Evolutionary conservation across 2,888 invertebrate genomes (phyloP).

Genomic region (Drosophila borealis): DNA sequence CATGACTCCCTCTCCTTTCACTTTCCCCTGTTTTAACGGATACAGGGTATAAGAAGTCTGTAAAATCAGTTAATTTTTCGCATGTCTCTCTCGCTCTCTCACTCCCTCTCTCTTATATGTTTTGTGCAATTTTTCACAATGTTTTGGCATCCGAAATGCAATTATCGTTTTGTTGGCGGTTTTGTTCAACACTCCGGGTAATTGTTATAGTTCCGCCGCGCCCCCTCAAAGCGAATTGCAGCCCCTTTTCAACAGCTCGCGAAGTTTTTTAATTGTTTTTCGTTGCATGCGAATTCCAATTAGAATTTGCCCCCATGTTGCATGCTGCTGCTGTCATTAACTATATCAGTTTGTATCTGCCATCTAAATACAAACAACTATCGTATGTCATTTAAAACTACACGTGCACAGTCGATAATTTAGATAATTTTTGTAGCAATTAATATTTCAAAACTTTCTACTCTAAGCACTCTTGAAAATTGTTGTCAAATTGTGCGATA

Average conservation of each 20-base stretch:
- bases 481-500: not conserved
- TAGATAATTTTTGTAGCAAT: slow-evolving; percentile 4
- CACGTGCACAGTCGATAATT: slow-evolving; percentile 5
- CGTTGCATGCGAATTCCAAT: slow-evolving; percentile 38
- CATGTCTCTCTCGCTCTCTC: not conserved
- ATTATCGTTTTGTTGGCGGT: slow-evolving; percentile 61
- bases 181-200: slow-evolving; percentile 53
- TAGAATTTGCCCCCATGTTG: slow-evolving; percentile 30
- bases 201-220: slow-evolving; percentile 25
- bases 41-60: not conserved
- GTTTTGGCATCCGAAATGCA: slow-evolving; percentile 55
- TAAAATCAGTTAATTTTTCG: slow-evolving; percentile 16
- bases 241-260: slow-evolving; percentile 21
- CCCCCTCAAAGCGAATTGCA: slow-evolving; percentile 4
- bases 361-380: slow-evolving; percentile 2
- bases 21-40: not conserved
- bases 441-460: slow-evolving; percentile 1
- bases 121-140: slow-evolving; percentile 70
- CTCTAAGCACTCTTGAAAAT: slow-evolving; percentile 10
- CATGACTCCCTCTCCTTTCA: slow-evolving; percentile 1
- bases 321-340: slow-evolving; percentile 37
- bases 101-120: slow-evolving; percentile 35
- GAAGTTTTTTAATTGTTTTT: slow-evolving; percentile 23
- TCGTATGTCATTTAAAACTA: slow-evolving; percentile 6
- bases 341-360: slow-evolving; percentile 22